Evolutionary conservation across 2,113 vertebrate genomes (phyloP).

Genomic region (Dryoscopus gambensis): DNA sequence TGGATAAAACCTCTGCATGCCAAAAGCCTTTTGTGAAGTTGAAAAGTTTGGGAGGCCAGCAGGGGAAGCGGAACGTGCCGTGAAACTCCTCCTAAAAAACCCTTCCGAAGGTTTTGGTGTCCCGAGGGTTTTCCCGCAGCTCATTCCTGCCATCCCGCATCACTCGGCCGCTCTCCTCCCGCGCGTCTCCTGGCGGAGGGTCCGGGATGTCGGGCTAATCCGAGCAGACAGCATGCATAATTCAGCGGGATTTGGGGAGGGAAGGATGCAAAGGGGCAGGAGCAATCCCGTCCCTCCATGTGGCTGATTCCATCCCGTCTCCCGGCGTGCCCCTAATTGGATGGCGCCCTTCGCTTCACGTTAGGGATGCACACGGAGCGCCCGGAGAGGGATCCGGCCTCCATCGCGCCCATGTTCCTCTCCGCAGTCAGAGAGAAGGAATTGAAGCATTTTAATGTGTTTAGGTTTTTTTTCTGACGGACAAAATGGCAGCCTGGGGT

Average conservation of each 20-base stretch:
- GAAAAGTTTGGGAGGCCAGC: not conserved
- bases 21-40: not conserved
- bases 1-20: not conserved
- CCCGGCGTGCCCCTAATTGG: not conserved
- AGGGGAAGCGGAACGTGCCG: fast-evolving
- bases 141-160: not conserved
- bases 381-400: not conserved
- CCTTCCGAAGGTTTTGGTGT: not conserved
- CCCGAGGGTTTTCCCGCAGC: not conserved
- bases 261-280: not conserved
- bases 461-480: not conserved
- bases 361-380: not conserved
- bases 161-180: not conserved
- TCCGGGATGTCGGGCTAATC: not conserved
- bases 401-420: fast-evolving
- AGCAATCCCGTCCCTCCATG: fast-evolving
- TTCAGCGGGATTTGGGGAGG: not conserved
- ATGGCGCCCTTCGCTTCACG: not conserved
- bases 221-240: not conserved
- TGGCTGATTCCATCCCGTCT: not conserved
- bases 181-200: not conserved
- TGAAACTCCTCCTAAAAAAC: not conserved
- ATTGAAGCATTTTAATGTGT: not conserved
- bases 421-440: fast-evolving
- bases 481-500: fast-evolving